These are phyloP conservation scores for Drosophila meridiana DNA, from an alignment of 2,888 invertebrate species.

Conservation along the genomic window DNA sequence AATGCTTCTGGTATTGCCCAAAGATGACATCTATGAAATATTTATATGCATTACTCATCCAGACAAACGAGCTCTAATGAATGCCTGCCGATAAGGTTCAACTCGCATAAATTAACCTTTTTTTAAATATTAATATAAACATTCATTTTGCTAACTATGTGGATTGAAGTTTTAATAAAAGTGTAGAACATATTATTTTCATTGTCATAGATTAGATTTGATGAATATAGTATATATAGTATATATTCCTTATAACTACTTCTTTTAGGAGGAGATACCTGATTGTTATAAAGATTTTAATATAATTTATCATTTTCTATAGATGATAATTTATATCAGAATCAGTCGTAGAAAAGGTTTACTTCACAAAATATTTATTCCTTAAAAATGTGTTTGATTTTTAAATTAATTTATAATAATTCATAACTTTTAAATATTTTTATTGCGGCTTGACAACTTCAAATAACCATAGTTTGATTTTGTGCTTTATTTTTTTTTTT, in stretches of 20 bases:
- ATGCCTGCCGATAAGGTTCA: neutral
- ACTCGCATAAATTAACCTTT: neutral
- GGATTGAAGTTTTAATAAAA: neutral
- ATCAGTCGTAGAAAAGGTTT: neutral
- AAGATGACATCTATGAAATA: constrained; percentile 43
- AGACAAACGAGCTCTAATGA: constrained; percentile 3
- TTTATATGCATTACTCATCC: constrained; percentile 18
- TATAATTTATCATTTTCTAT: neutral
- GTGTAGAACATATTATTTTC: neutral
- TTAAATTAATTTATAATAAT: too few relatives aligned
- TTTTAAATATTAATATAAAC: neutral
- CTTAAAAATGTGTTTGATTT: too few relatives aligned
- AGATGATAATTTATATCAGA: neutral
- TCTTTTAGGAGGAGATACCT: too few relatives aligned
- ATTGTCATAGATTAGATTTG: neutral
- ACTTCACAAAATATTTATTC: neutral
- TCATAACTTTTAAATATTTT: too few relatives aligned
- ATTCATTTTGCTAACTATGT: neutral
- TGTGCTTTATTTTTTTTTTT: too few relatives aligned
- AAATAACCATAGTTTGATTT: too few relatives aligned
- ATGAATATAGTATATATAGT: too few relatives aligned
- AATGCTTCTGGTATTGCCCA: constrained; percentile 47
- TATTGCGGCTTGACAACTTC: too few relatives aligned
- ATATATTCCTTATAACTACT: too few relatives aligned
- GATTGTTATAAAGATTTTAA: neutral